A percentile compares a stretch with the other conserved stretches of the same genome.
Evolutionary conservation across 2,888 invertebrate species (phyloP).

Genomic region (Panzeria rudis): DNA sequence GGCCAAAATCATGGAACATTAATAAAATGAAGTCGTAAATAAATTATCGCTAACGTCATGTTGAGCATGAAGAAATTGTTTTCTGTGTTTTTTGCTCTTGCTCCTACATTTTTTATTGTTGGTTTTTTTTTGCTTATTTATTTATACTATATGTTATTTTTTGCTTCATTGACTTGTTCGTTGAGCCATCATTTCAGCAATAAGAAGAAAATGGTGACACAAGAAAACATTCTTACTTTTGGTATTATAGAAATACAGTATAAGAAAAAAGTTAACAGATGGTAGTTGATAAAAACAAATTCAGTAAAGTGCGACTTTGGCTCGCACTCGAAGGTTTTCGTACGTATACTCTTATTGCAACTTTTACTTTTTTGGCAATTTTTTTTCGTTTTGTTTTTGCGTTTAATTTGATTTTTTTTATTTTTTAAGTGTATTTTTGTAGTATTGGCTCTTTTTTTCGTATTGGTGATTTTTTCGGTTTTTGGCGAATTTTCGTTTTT

Average conservation of each 20-base stretch:
- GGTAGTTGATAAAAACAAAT: too few relatives aligned
- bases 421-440: too few relatives aligned
- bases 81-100: slow-evolving; percentile 24
- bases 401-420: too few relatives aligned
- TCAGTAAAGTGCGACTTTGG: too few relatives aligned
- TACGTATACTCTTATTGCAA: too few relatives aligned
- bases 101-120: background rate
- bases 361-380: too few relatives aligned
- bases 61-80: slow-evolving; percentile 55
- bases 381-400: too few relatives aligned
- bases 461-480: too few relatives aligned
- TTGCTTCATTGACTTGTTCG: slow-evolving; percentile 2
- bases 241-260: background rate
- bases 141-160: slow-evolving; percentile 1
- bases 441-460: too few relatives aligned
- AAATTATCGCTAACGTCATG: slow-evolving; percentile 61
- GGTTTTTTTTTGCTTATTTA: background rate
- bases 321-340: too few relatives aligned
- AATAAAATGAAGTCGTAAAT: slow-evolving; percentile 66
- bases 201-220: background rate
- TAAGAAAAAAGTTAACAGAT: background rate
- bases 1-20: slow-evolving; percentile 61
- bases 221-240: background rate
- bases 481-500: too few relatives aligned
- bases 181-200: background rate